phyloP scores from a whole-genome alignment of 2,888 invertebrate species.

The Ochropleura leucogaster region DNA sequence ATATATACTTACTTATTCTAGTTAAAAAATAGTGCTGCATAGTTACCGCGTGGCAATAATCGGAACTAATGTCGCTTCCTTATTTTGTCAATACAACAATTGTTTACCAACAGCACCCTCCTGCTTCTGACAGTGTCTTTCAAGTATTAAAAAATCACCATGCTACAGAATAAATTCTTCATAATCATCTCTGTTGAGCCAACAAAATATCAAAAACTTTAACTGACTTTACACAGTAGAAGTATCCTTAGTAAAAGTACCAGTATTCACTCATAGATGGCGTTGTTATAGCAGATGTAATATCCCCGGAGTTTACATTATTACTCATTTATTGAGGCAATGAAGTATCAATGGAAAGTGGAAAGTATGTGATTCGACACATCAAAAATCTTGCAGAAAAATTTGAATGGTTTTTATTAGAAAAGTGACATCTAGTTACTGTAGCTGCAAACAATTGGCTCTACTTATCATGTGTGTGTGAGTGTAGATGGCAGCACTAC shows the following conservation, averaged over 20 bases:
- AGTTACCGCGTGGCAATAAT: background rate
- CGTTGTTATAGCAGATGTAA: background rate
- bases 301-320: background rate
- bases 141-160: background rate
- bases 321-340: background rate
- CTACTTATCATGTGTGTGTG: too few relatives aligned
- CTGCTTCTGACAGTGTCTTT: background rate
- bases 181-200: background rate
- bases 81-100: background rate
- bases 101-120: background rate
- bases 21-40: too few relatives aligned
- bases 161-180: background rate
- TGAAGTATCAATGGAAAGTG: background rate
- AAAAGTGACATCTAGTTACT: background rate
- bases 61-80: background rate
- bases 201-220: background rate
- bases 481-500: constrained; percentile 2
- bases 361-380: background rate
- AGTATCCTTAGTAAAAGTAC: background rate
- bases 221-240: background rate
- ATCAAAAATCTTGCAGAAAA: background rate
- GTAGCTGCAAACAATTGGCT: background rate
- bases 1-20: too few relatives aligned
- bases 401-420: background rate
- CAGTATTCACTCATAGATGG: background rate